Percentiles rank a stretch among this genome's conserved stretches.
Evolutionary conservation across 2,888 invertebrate genomes (phyloP).

Genomic region (Thecophora atra): DNA sequence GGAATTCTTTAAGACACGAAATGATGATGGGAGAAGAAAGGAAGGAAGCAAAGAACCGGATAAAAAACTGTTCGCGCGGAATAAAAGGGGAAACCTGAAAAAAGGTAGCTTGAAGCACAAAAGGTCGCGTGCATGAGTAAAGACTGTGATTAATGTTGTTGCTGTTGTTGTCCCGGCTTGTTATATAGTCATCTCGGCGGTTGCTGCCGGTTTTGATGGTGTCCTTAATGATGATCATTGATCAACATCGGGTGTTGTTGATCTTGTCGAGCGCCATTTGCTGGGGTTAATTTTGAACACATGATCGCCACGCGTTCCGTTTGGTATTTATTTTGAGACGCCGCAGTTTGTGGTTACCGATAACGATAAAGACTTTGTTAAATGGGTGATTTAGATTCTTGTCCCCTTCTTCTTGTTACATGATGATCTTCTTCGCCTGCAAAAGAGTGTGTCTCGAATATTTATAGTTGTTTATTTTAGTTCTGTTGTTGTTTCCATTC

Average conservation of each 20-base stretch:
- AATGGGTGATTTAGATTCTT: conserved; percentile 15
- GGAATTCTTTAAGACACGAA: background rate
- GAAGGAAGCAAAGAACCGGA: background rate
- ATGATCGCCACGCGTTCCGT: conserved; percentile 26
- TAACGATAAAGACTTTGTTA: background rate
- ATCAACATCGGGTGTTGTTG: conserved; percentile 10
- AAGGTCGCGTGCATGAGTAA: background rate
- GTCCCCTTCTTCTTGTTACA: background rate
- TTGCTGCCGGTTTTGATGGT: conserved; percentile 1
- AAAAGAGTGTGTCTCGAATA: conserved; percentile 1
- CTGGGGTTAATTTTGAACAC: conserved; percentile 33
- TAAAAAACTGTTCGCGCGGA: background rate
- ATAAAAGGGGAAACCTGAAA: background rate
- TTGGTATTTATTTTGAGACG: background rate
- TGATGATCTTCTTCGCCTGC: background rate
- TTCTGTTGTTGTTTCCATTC: too few species aligned
- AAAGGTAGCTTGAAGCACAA: background rate
- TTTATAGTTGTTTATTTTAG: background rate
- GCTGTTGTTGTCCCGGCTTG: background rate
- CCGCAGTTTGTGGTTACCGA: background rate
- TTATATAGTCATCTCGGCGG: background rate
- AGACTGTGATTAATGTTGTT: conserved; percentile 10
- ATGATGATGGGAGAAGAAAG: background rate
- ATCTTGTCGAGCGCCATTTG: conserved; percentile 24
- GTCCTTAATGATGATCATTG: conserved; percentile 16